Base-by-base conservation (phyloP, 2,113 vertebrate species). In the Strix uralensis region DNA sequence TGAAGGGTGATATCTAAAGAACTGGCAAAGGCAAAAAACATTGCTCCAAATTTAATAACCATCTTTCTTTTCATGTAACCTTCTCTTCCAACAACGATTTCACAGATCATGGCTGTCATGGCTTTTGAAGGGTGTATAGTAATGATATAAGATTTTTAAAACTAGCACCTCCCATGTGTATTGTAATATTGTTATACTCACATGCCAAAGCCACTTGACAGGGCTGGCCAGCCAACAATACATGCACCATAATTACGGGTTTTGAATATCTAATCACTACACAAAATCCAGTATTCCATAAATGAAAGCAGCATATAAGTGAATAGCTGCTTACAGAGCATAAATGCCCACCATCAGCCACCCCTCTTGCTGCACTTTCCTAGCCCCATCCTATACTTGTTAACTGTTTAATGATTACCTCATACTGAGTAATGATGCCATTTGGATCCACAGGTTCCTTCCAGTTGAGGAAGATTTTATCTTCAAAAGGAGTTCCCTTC, bases 381-480 rank as follows among this genome's bases (percentile, higher is more conserved):
- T 21, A 82, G 42, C 21, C 52, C 44, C 46, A 27, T 38, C 21
- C 51, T 18, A 16, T 36, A 32, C 52, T 88, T 55, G 15, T 40
- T 67, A 82, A 40, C 14, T 79, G 29, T 52, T 92, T 63, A 55
- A 74, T 57, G 29, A 80, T 81, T 99, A 99, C 99, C 99, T 99
- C 99, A 96, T 99, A 99, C 73, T 99, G 99, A 89, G 99, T 99
- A 98, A 99, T 99, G 97, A 99, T 97, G 90, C 99, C 99, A 83
- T 99, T 99, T 97, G 99, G 99, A 96, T 99, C 99, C 81, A 98
- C 52, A 38, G 99, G 99, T 90, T 99, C 99, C 95, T 99, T 99
- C 99, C 99, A 99, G 94, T 99, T 98, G 84, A 99, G 98, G 81
- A 98, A 99, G 96, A 99, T 99, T 88, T 98, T 98, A 96, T 99